Conservation (phyloP, 2,888 invertebrate species). For the Diaphora mendica region DNA sequence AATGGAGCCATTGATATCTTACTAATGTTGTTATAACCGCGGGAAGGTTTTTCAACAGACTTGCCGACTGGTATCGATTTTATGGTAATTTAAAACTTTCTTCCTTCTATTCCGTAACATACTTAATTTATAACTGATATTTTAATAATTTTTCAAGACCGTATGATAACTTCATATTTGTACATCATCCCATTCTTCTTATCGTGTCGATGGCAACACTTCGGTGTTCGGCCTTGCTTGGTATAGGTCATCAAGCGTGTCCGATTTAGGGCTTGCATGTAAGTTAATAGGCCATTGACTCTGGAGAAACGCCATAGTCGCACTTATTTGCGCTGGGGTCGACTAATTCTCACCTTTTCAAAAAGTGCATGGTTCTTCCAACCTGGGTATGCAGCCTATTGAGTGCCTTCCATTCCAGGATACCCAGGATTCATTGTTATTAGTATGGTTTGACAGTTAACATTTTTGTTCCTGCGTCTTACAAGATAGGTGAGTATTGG, state of each 20-base stretch:
- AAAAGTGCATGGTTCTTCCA: too few relatives aligned
- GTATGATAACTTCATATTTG: not conserved
- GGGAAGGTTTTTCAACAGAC: slow-evolving; percentile 36
- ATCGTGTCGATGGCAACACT: too few relatives aligned
- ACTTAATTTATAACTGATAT: slow-evolving; percentile 16
- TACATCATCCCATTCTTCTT: not conserved
- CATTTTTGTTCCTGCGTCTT: not conserved
- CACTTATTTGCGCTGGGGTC: too few relatives aligned
- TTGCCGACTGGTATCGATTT: slow-evolving; percentile 50
- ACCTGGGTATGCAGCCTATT: too few relatives aligned
- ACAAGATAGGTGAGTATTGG: not conserved
- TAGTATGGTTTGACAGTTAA: not conserved
- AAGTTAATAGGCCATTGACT: too few relatives aligned
- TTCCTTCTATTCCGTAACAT: slow-evolving; percentile 25
- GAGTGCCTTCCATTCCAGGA: too few relatives aligned
- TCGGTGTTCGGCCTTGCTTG: too few relatives aligned
- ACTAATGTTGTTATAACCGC: slow-evolving; percentile 43
- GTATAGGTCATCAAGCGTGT: too few relatives aligned
- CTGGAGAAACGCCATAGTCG: too few relatives aligned
- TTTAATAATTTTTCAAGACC: not conserved
- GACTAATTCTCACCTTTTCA: too few relatives aligned
- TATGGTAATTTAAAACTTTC: slow-evolving; percentile 38
- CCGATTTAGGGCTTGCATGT: too few relatives aligned
- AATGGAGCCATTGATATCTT: slow-evolving; percentile 50
- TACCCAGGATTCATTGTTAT: too few relatives aligned